phyloP scores from a whole-genome alignment of 2,113 vertebrate genomes.

The Microtus richardsoni region DNA sequence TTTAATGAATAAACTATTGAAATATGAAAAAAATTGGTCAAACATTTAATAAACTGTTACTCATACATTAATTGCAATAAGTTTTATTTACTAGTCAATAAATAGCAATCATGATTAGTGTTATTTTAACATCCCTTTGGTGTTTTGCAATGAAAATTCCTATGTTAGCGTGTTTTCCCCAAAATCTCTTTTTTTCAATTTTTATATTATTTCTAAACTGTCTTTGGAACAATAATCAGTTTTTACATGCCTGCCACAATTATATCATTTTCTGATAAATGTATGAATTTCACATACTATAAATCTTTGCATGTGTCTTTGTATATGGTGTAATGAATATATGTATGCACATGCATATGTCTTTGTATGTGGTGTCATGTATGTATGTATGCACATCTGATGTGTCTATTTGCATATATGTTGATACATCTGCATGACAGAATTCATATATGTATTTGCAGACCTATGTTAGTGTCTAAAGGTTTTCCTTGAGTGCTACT shows the following conservation, averaged over 20 bases:
- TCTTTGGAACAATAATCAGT: not conserved
- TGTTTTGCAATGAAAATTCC: not conserved
- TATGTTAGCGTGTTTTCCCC: not conserved
- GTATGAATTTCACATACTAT: accelerated
- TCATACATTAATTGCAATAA: not conserved
- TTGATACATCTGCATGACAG: not conserved
- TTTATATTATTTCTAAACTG: not conserved
- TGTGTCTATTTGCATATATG: too few species aligned
- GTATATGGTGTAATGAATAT: not conserved
- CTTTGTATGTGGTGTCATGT: not conserved
- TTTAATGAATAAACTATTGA: not conserved
- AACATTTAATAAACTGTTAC: not conserved
- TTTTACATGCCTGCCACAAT: accelerated
- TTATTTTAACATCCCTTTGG: not conserved
- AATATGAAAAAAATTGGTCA: not conserved
- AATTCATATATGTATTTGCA: too few species aligned
- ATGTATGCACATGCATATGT: too few species aligned
- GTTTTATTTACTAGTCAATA: not conserved
- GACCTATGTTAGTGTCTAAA: too few species aligned
- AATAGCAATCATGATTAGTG: not conserved
- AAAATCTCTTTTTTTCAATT: not conserved
- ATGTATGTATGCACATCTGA: too few species aligned
- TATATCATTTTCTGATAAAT: not conserved
- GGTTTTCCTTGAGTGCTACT: not conserved
- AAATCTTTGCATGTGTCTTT: not conserved